phyloP scores from a whole-genome alignment of 53 echinoderm and acorn worm genomes.

The Antedon mediterranea region DNA sequence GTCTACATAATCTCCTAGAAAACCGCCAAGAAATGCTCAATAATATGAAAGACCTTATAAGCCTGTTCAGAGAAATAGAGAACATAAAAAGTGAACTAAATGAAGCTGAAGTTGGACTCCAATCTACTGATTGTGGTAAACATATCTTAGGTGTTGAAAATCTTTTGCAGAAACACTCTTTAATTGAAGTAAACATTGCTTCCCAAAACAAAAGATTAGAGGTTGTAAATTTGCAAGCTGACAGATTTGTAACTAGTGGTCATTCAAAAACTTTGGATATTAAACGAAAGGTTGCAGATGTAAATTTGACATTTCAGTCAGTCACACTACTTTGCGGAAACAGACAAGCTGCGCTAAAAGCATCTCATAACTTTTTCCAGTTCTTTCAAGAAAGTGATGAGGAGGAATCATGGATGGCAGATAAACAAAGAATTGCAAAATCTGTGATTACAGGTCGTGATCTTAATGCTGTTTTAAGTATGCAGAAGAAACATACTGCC shows the following conservation, averaged over 20 bases:
- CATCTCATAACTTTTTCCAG: slow-evolving; percentile 85
- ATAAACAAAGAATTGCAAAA: slow-evolving; percentile 92
- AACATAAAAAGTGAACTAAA: slow-evolving; percentile 71
- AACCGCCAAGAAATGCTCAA: slow-evolving; percentile 53
- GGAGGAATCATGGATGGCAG: slow-evolving; percentile 82
- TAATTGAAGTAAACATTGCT: slow-evolving; percentile 59
- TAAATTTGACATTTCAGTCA: slow-evolving; percentile 49
- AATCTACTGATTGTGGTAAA: slow-evolving; percentile 73
- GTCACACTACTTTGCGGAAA: slow-evolving; percentile 34
- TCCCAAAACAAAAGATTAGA: slow-evolving; percentile 56
- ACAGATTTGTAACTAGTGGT: slow-evolving; percentile 32
- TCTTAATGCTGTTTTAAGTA: slow-evolving; percentile 57
- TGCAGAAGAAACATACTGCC: slow-evolving; percentile 72
- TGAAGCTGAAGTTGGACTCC: slow-evolving; percentile 64
- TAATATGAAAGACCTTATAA: slow-evolving; percentile 75
- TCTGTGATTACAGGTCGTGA: slow-evolving; percentile 88
- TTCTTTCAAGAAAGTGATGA: slow-evolving; percentile 88
- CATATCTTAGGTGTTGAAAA: slow-evolving; percentile 82
- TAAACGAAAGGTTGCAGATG: slow-evolving; percentile 43
- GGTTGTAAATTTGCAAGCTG: slow-evolving; percentile 63
- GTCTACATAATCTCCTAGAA: slow-evolving; percentile 52
- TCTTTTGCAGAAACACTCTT: slow-evolving; percentile 63
- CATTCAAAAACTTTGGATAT: slow-evolving; percentile 57
- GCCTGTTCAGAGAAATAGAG: slow-evolving; percentile 75
- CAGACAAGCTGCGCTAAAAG: slow-evolving; percentile 52